A percentile compares a stretch with the other conserved stretches of the same genome.
These are phyloP conservation scores for Cydia amplana DNA, from an alignment of 1,140 invertebrate species.

Conservation along the genomic window DNA sequence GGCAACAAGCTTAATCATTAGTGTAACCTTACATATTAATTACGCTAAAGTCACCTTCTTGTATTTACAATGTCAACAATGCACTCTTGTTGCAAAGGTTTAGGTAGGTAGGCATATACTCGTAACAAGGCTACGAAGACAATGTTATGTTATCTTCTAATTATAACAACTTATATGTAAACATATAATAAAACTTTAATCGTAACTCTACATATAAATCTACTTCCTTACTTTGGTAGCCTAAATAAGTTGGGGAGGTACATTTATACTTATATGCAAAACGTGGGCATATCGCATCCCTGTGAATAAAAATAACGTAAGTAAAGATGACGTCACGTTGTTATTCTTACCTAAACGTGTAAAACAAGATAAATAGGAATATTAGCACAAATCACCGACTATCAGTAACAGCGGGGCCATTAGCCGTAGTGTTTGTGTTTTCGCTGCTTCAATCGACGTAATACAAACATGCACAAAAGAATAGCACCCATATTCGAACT, in stretches of 20 bases:
- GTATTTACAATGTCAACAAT: not conserved
- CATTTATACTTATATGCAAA: no score
- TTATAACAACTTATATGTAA: no score
- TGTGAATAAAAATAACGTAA: not conserved
- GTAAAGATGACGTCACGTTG: not conserved
- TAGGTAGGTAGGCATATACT: no score
- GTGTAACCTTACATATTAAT: not conserved
- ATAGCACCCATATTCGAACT: no score
- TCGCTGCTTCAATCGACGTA: not conserved
- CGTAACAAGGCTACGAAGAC: no score
- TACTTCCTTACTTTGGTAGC: no score
- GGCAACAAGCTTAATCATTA: not conserved
- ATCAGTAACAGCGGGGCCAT: slow-evolving; percentile 2
- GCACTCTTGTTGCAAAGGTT: not conserved
- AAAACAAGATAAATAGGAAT: slow-evolving; percentile 13
- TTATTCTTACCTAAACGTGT: not conserved
- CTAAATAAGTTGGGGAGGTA: no score
- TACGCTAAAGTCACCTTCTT: not conserved
- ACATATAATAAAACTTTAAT: no score
- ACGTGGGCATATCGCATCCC: no score
- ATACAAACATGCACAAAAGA: not conserved
- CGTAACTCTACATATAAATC: no score
- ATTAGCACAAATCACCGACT: slow-evolving; percentile 23
- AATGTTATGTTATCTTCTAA: no score
- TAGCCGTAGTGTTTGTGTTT: slow-evolving; percentile 7